These are phyloP conservation scores for Capitulum mitella DNA, from an alignment of 2,888 invertebrate species.

Conservation along the genomic window DNA sequence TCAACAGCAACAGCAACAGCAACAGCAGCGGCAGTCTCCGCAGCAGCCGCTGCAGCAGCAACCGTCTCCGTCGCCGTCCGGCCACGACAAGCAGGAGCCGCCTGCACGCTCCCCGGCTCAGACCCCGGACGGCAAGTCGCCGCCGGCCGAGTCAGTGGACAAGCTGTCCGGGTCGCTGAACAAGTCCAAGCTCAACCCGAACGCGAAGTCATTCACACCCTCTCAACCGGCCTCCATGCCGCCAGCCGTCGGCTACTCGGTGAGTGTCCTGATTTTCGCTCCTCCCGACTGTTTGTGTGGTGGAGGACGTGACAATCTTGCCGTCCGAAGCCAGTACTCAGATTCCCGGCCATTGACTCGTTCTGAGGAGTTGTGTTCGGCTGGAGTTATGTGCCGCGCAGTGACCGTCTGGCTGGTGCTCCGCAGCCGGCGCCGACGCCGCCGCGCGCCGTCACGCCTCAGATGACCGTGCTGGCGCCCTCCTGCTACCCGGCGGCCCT, in stretches of 20 bases:
- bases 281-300: no score
- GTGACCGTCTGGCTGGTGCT: no score
- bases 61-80: background rate
- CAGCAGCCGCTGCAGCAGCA: background rate
- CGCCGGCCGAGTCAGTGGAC: slow-evolving; percentile 27
- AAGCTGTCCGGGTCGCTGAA: slow-evolving; percentile 52
- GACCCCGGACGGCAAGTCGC: slow-evolving; percentile 26
- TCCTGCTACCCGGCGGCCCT: background rate
- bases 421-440: slow-evolving; percentile 1
- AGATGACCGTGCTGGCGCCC: background rate
- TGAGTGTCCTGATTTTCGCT: no score
- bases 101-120: background rate
- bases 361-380: no score
- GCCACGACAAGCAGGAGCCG: background rate
- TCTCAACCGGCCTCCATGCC: background rate
- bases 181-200: slow-evolving; percentile 74
- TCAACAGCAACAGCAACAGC: background rate
- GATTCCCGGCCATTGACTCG: no score
- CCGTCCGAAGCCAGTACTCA: no score
- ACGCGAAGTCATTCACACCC: slow-evolving; percentile 74
- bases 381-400: no score
- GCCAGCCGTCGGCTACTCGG: background rate
- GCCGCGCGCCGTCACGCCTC: background rate
- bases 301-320: no score
- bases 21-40: no score